phyloP scores from a whole-genome alignment of 92 coral and sea anemone species.

The Palythoa heliodiscus region DNA sequence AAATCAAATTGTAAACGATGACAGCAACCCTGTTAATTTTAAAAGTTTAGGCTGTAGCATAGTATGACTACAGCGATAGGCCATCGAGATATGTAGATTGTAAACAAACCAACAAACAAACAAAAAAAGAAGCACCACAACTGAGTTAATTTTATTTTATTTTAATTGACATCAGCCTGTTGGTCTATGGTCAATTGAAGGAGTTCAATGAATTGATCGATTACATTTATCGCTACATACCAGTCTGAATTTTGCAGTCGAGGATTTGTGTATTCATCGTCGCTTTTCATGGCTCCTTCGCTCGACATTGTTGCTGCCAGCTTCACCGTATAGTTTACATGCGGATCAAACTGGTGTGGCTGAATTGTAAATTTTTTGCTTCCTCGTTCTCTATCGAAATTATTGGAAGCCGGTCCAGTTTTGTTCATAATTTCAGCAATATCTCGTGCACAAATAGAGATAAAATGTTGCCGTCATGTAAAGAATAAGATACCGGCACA shows the following conservation, averaged over 20 bases:
- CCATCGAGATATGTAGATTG: neutral
- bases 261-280: conserved; percentile 30
- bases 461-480: neutral
- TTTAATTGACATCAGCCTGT: neutral
- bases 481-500: neutral
- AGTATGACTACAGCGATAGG: neutral
- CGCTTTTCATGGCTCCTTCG: conserved; percentile 6
- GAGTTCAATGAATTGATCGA: neutral
- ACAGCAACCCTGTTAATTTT: no score
- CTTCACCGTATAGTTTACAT: neutral
- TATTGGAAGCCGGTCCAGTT: neutral
- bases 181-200: neutral
- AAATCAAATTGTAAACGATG: no score
- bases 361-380: conserved; percentile 28
- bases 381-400: neutral
- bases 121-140: neutral
- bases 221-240: conserved; percentile 26
- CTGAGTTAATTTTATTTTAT: neutral
- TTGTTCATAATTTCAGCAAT: neutral
- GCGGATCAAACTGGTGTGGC: conserved; percentile 40
- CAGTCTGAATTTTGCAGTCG: conserved; percentile 53
- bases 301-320: neutral
- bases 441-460: neutral
- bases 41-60: no score
- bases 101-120: neutral